Percentiles rank a stretch among this genome's conserved stretches.
Evolutionary conservation across 2,888 invertebrate genomes (phyloP).

Genomic region (Lissocephala sabroskyi): DNA sequence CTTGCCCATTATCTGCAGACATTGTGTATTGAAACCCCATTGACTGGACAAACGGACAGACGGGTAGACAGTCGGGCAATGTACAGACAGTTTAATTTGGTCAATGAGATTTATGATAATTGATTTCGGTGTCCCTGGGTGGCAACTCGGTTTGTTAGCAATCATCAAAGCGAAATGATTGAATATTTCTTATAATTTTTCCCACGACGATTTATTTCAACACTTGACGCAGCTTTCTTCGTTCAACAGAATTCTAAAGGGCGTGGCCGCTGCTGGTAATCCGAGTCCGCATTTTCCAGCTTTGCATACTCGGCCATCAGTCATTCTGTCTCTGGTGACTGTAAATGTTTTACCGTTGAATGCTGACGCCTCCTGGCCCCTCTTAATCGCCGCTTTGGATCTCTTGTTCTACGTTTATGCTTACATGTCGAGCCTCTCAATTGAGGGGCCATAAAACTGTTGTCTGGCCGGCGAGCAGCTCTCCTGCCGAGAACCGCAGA

Average conservation of each 20-base stretch:
- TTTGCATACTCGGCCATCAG: constrained; percentile 32
- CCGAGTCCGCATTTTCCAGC: constrained; percentile 15
- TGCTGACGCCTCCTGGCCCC: constrained; percentile 8
- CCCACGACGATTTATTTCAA: constrained; percentile 53
- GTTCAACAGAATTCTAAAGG: constrained; percentile 5
- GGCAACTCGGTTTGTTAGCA: too few relatives aligned
- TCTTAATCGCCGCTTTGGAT: not conserved
- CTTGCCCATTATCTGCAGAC: not conserved
- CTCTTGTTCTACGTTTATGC: constrained; percentile 14
- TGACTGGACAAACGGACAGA: too few relatives aligned
- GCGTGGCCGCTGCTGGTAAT: too few relatives aligned
- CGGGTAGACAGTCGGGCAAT: too few relatives aligned
- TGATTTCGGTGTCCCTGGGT: constrained; percentile 17
- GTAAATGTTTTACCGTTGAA: constrained; percentile 18
- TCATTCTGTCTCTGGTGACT: constrained; percentile 24
- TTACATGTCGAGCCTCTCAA: constrained; percentile 27
- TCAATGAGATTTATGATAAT: constrained; percentile 48
- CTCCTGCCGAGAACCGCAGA: not conserved
- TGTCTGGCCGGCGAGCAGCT: constrained; percentile 3
- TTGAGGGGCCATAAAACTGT: constrained; percentile 40
- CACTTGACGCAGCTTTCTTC: constrained; percentile 9
- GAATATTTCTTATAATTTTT: constrained; percentile 19
- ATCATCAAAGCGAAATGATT: constrained; percentile 7
- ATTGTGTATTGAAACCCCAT: not conserved
- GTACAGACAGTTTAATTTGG: constrained; percentile 41